Base-by-base conservation (phyloP, 2,797 vertebrate genomes). In the Tokudaia tokunoshimensis region DNA sequence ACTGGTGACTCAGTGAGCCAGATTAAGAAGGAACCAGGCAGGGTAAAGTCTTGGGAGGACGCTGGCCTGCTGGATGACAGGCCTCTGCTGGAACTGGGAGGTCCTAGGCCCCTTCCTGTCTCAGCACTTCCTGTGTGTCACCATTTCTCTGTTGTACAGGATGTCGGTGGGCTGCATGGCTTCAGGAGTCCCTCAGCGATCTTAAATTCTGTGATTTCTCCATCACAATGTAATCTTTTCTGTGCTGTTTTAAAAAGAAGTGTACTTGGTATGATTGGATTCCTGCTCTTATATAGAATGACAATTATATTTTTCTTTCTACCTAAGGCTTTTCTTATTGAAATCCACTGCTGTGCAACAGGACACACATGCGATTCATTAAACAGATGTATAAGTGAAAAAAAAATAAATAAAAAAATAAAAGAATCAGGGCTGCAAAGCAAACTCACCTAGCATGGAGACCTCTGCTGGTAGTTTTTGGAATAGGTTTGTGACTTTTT, bases 391-490 rank as follows among this genome's bases (percentile, higher is more conserved):
- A 52, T 44, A 41, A 85, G 83, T 70, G 80, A 57, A n/a, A n/a
- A n/a, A n/a, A n/a, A n/a, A n/a, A n/a, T n/a, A n/a, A n/a, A n/a
- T n/a, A n/a, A n/a, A n/a, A n/a, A n/a, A n/a, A n/a, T n/a, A n/a
- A n/a, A 19, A 80, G 44, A 59, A 31, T 55, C 72, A 0, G n/a
- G 34, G 75, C 57, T 85, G 15, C 55, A 24, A 93, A 93, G 70
- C 6, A 59, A 98, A 97, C 37, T 15, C 11, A 29, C 95, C 97
- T 92, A 74, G 96, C 44, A 59, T 84, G 91, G 98, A 95, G 98
- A 98, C 98, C 98, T 98, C 98, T 99, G 98, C 98, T 98, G 98
- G 98, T 84, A 4, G n/a, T 37, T 97, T 52, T 76, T 7, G 79
- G 78, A 84, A 22, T 90, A 95, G 74, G n/a, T 50, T 59, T 95